Base-by-base conservation (phyloP, 2,888 invertebrate genomes). In the Ectemnius cavifrons region DNA sequence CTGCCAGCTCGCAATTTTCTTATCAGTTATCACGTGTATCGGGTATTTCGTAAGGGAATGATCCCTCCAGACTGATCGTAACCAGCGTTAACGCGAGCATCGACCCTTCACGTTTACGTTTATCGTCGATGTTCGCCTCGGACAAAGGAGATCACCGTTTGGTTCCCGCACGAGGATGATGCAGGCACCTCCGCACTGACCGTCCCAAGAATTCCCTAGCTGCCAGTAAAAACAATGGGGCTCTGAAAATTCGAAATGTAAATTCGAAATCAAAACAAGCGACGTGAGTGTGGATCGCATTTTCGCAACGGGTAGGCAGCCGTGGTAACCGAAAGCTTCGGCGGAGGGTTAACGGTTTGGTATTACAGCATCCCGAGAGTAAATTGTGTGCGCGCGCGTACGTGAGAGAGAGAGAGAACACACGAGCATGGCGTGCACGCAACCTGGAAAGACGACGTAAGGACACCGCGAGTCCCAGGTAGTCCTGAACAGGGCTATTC, bases 401-500 rank as follows among this genome's bases (percentile, higher is more conserved):
- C 1, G 23, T 2, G 23, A 3, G 23, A 23, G 37, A 37, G 37
- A 37, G 37, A 11, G 8, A 37, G 37, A 6, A 37, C 37, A 37
- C 37, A 37, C 37, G 37, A 37, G 37, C 37, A 4, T 37, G 8
- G 37, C 37, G 37, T 37, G 52, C 13, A 52, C 63, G 69, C 75
- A 77, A 79, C 62, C 70, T 75, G 79, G 79, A 73, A 77, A 67
- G 65, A 81, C 67, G 69, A 52, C 67, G 79, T 70, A 71, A 67
- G 80, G 77, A 82, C 71, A 82, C 72, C 73, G 69, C 71, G 71
- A 70, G 65, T 37, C 59, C 75, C 67, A 79, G 75, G 74, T 81
- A 79, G 77, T 79, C 76, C 75, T 73, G 74, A 59, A 52, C 77
- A 59, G 67, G 71, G 76, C 84, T 85, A 89, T 90, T 90, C 87